Evolutionary conservation across 2,797 vertebrate genomes (phyloP), one percentile per base, ranked within the genome.

Genomic region (Mormyrus proboscirostris): DNA sequence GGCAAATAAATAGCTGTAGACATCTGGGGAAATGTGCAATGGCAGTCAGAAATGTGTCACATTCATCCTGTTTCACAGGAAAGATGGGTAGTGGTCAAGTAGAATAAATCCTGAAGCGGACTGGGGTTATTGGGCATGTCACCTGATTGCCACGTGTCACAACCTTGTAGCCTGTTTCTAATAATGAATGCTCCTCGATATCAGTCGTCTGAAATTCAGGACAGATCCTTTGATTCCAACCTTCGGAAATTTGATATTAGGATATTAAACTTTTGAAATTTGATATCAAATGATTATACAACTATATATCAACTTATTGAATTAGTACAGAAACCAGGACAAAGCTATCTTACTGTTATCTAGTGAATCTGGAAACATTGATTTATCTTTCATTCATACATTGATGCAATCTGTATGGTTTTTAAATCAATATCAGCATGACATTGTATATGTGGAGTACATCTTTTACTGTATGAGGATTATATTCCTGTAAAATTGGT

Each of bases 191-290:
- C 41, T 82, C 16, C 41, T 82, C 41, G 3, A 47, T 47, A 44
- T 82, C 76, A 82, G 76, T 47, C 16, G 16, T 47, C 3, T 19
- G 76, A 47, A 82, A 82, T 47, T 82, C 7, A 1, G 16, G 6
- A 0, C 41, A 44, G 19, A 82, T 0, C 38, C 41, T 79, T 79
- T n/a, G 41, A 82, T 47, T 19, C 76, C 41, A 82, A 14, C 76
- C 38, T 82, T 82, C 19, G 16, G 76, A 82, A 82, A 82, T 82
- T 82, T 82, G 76, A 82, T 82, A 82, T 47, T 19, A n/a, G 41
- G 41, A 82, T n/a, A 82, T 47, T 82, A 82, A 82, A 14, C 76
- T 44, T 82, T 47, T 82, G 38, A n/a, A 82, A 82, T n/a, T 82
- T 82, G 76, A 82, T 82, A 82, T 47, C 69, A 41, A 38, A 73